Conservation (phyloP, 2,797 vertebrate genomes). For the Sternarchorhynchus goeldii region DNA sequence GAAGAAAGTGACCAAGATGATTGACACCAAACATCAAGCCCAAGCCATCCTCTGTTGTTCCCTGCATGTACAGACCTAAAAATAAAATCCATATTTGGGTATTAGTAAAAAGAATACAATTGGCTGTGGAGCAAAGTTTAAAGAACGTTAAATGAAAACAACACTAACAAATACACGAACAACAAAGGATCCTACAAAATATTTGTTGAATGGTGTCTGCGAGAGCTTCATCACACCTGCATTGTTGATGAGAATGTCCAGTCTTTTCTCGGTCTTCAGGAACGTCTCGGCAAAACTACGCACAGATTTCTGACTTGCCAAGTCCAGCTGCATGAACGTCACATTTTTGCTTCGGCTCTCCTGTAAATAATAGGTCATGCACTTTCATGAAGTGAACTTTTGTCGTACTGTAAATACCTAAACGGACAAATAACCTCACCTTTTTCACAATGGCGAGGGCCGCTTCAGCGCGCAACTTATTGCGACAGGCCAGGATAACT, state of each 20-base stretch:
- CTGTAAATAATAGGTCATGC: conserved; percentile 62
- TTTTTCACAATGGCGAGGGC: conserved; percentile 75
- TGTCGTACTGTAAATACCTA: background rate
- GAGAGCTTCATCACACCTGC: conserved; percentile 77
- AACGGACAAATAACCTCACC: conserved; percentile 60
- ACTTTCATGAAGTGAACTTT: background rate
- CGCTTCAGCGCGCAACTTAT: conserved; percentile 69
- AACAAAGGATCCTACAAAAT: no score
- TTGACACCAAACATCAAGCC: conserved; percentile 73
- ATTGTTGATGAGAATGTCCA: conserved; percentile 93
- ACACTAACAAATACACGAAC: no score
- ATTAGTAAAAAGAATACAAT: background rate
- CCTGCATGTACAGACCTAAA: conserved; percentile 60
- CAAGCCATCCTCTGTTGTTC: conserved; percentile 68
- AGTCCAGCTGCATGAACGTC: conserved; percentile 85
- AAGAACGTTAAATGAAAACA: no score
- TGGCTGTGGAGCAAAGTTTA: no score
- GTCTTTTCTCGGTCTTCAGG: conserved; percentile 81
- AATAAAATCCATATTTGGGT: background rate
- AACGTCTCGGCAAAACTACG: conserved; percentile 82
- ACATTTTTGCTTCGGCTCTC: conserved; percentile 84
- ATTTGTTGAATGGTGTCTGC: background rate
- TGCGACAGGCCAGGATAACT: conserved; percentile 81
- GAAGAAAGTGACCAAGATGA: conserved; percentile 72
- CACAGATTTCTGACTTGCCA: conserved; percentile 84